Percentiles rank a stretch among this genome's conserved stretches.
These are phyloP conservation scores for Grammomys surdaster DNA, from an alignment of 2,113 vertebrate genomes.

Conservation along the genomic window DNA sequence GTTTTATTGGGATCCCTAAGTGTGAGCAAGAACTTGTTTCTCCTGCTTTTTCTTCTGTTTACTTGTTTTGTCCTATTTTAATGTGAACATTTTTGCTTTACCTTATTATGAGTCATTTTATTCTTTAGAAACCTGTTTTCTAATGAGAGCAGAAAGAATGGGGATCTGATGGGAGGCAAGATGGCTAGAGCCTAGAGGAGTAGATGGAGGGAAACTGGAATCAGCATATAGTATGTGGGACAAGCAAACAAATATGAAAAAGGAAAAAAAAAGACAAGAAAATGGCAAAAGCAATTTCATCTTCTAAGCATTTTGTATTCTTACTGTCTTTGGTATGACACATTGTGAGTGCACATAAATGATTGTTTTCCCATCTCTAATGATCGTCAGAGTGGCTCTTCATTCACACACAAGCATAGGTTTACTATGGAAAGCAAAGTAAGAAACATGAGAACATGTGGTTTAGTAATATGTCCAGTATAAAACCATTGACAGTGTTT, in stretches of 20 bases:
- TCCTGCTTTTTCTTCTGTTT: too few species aligned
- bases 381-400: neutral
- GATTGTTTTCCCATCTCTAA: neutral
- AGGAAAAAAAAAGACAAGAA: neutral
- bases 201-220: neutral
- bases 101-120: too few species aligned
- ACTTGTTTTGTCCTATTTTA: too few species aligned
- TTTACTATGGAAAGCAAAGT: neutral
- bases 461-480: neutral
- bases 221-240: neutral
- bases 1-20: too few species aligned
- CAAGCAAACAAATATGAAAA: neutral
- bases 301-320: conserved; percentile 33
- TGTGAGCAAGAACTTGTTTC: too few species aligned
- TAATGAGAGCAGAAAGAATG: too few species aligned
- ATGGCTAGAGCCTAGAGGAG: too few species aligned
- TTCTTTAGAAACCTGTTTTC: too few species aligned
- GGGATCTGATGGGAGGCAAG: too few species aligned
- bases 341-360: neutral
- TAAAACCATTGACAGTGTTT: neutral
- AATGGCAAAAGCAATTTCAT: neutral
- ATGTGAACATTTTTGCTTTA: too few species aligned
- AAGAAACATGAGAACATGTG: neutral
- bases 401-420: neutral
- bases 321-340: conserved; percentile 9